Evolutionary conservation across 2,113 vertebrate genomes (phyloP), one percentile per base, ranked within the genome.

Genomic region (Percopsis transmontana): DNA sequence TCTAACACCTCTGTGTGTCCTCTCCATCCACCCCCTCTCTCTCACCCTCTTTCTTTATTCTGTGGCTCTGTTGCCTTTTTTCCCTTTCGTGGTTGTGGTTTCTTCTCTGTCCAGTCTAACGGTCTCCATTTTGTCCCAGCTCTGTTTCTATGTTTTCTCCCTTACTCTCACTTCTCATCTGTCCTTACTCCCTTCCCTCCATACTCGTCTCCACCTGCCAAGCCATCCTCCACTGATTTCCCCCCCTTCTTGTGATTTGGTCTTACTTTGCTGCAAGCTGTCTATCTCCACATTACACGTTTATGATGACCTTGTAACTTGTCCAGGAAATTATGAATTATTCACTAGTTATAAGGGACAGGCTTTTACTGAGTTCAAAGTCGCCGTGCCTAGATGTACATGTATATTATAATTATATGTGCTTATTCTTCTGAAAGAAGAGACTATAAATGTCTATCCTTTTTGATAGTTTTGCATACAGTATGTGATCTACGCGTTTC

Each of bases 31-130:
- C 21, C 6, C 51, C 51, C 12, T 21, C 8, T 54, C 41, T 41
- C 20, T 60, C 24, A 68, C 55, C 23, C 52, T 70, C 55, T 19
- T 55, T 68, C 48, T 27, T 21, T 70, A 56, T 65, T 33, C 23
- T 66, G 21, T 67, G 15, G n/a, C n/a, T n/a, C 13, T 15, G 19
- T 42, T 64, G 67, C n/a, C 39, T 71, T 66, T 74, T 65, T 39
- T 44, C 47, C 40, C 33, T 50, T 7, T 42, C n/a, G n/a, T n/a
- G n/a, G n/a, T 14, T 45, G 15, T 16, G 15, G 42, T 45, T 45
- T 45, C 12, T 45, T 45, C 15, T 14, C 12, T 45, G 42, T 16
- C 42, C 42, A 2, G 12, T 10, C 42, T 45, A 45, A 15, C 14
- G 12, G 5, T 23, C 14, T 39, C 12, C 15, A 38, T 50, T 51